These are phyloP conservation scores for Nemotelus pantherinus DNA, from an alignment of 2,888 invertebrate species.

Conservation along the genomic window DNA sequence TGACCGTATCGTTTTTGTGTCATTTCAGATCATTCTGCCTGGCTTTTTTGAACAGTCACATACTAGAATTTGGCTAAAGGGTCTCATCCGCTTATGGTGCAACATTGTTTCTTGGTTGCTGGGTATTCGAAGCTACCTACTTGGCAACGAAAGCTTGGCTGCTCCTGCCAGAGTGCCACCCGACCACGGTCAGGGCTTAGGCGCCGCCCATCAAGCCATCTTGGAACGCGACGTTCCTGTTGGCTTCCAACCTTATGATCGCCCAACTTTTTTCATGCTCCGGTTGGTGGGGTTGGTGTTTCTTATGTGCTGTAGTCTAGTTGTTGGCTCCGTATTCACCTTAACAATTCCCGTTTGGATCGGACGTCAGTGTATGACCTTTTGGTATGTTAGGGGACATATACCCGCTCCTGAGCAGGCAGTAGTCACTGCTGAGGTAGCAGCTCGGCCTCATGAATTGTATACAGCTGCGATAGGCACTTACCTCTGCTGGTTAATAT, in stretches of 20 bases:
- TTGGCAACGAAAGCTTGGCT: slow-evolving; percentile 73
- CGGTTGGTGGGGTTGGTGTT: slow-evolving; percentile 75
- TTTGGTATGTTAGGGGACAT: slow-evolving; percentile 77
- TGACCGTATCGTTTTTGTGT: too few species aligned
- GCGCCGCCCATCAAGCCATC: slow-evolving; percentile 88
- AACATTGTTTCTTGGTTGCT: slow-evolving; percentile 82
- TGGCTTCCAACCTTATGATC: slow-evolving; percentile 90
- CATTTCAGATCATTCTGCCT: slow-evolving; percentile 83
- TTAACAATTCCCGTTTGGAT: slow-evolving; percentile 89
- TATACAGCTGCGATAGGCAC: slow-evolving; percentile 95
- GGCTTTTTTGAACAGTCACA: slow-evolving; percentile 96
- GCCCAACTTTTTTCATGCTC: slow-evolving; percentile 83
- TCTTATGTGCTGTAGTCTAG: slow-evolving; percentile 84
- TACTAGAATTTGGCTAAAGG: slow-evolving; percentile 93
- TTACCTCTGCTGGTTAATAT: slow-evolving; percentile 94
- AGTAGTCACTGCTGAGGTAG: slow-evolving; percentile 56
- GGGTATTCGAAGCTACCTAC: slow-evolving; percentile 87
- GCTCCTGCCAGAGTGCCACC: slow-evolving; percentile 61
- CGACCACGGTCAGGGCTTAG: slow-evolving; percentile 67
- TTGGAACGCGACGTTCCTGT: slow-evolving; percentile 85
- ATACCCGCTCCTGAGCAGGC: slow-evolving; percentile 61
- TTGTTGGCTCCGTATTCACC: slow-evolving; percentile 83
- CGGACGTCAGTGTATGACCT: slow-evolving; percentile 86
- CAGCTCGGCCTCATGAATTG: slow-evolving; percentile 87
- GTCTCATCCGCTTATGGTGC: slow-evolving; percentile 89